A percentile compares a stretch with the other conserved stretches of the same genome.
Conservation (phyloP, 2,888 invertebrate species). For the Ceratothoa steindachneri region DNA sequence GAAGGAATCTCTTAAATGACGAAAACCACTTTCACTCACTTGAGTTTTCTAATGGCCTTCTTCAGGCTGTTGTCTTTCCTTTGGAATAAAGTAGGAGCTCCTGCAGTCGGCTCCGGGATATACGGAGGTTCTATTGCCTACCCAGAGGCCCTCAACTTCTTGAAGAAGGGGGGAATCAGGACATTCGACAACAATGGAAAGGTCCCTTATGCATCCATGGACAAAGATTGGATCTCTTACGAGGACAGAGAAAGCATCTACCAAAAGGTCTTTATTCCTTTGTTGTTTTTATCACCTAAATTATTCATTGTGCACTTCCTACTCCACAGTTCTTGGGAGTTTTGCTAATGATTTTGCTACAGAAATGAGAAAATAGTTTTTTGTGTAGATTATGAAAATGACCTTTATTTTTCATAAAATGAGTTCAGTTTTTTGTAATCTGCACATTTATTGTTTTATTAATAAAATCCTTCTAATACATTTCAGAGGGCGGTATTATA, state of each 20-base stretch:
- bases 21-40: too few species aligned
- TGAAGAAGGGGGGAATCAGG: constrained; percentile 56
- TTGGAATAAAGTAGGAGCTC: constrained; percentile 26
- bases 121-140: constrained; percentile 67
- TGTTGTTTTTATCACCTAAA: too few species aligned
- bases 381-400: background rate
- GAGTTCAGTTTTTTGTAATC: too few species aligned
- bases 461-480: too few species aligned
- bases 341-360: background rate
- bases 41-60: too few species aligned
- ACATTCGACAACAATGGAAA: constrained; percentile 66
- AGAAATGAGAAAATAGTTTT: background rate
- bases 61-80: constrained; percentile 22
- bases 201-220: constrained; percentile 71
- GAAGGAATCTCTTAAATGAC: too few species aligned
- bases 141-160: constrained; percentile 66
- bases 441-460: too few species aligned
- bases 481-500: too few species aligned
- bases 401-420: background rate
- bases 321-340: background rate
- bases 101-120: constrained; percentile 30
- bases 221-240: constrained; percentile 76
- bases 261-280: constrained; percentile 67
- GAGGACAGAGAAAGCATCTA: constrained; percentile 68
- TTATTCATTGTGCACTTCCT: too few species aligned